Percentiles rank a stretch among this genome's conserved stretches.
phyloP scores from a whole-genome alignment of 1,140 invertebrate species.

The Drosophila triauraria region DNA sequence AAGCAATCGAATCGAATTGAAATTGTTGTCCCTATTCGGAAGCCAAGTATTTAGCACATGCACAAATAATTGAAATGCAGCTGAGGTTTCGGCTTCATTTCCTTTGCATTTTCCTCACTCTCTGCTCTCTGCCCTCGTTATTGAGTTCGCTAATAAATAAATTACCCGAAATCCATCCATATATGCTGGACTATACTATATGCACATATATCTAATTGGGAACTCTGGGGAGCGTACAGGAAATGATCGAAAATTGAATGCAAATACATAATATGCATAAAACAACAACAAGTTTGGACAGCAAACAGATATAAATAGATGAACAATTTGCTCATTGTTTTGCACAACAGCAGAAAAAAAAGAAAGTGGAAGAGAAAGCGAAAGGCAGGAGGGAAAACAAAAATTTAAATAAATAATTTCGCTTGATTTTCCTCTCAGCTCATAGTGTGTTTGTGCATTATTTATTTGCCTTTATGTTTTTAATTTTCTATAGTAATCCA shows the following conservation, averaged over 20 bases:
- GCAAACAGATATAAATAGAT: slow-evolving; percentile 33
- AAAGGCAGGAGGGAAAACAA: background rate
- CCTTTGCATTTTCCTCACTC: slow-evolving; percentile 7
- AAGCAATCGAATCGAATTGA: slow-evolving; percentile 29
- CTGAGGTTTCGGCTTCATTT: slow-evolving; percentile 40
- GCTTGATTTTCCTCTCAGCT: slow-evolving; percentile 34
- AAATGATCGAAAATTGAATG: slow-evolving; percentile 69
- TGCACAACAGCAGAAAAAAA: background rate
- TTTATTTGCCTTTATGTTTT: slow-evolving; percentile 38
- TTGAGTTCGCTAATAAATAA: slow-evolving; percentile 51
- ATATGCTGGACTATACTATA: background rate
- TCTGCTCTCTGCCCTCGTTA: background rate
- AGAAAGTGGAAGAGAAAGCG: background rate
- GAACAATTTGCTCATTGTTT: slow-evolving; percentile 46
- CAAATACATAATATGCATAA: slow-evolving; percentile 41
- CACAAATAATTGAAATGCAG: slow-evolving; percentile 49
- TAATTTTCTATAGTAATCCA: slow-evolving; percentile 41
- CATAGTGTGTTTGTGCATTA: slow-evolving; percentile 15
- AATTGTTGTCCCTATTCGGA: slow-evolving; percentile 36
- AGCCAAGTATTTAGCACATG: slow-evolving; percentile 37
- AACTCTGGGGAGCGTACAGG: slow-evolving; percentile 31
- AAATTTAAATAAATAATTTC: slow-evolving; percentile 73
- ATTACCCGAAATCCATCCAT: slow-evolving; percentile 24
- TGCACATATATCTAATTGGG: slow-evolving; percentile 11
- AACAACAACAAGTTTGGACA: slow-evolving; percentile 2